Evolutionary conservation across 2,888 invertebrate genomes (phyloP), one percentile per base, ranked within the genome.

Genomic region (Orthonychiurus folsomi): DNA sequence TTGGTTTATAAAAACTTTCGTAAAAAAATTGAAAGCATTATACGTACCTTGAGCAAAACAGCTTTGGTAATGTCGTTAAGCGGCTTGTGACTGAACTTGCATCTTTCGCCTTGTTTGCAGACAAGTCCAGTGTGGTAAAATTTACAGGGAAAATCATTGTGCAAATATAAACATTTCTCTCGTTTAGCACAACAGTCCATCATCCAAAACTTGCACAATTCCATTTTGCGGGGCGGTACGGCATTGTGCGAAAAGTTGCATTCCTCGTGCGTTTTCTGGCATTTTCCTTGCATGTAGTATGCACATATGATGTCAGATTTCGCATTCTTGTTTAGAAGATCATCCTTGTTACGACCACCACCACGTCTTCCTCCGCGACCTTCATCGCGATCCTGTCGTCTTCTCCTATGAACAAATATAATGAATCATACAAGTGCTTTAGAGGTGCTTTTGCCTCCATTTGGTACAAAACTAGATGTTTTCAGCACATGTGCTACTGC

Each of bases 61-160:
- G 81, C 83, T 74, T 84, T 82, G 66, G 88, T 82, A 75, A 85
- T 85, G 67, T 93, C 93, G 60, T 84, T 85, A n/a, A 96, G 80
- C 0, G 91, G 89, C 73, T 86, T 86, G 77, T 97, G 96, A 27
- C 92, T 91, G 78, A 95, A 96, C 78, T 93, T 92, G 80, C 96
- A 97, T 66, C 87, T 86, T n/a, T 87, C 87, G 58, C 83, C 82
- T 48, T 81, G 83, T 69, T 84, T 83, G 78, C 95, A 95, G 61
- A 87, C 86, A 77, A 89, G 83, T 68, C 94, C 94, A 60, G 93
- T 89, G 77, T 97, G 95, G 79, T 87, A 94, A 80, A 88, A 95
- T 81, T 95, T 95, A 80, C 96, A 96, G 21, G 96, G 96, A 78
- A 94, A 96, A 77, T 95, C 94, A 74, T 88, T 85, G 80, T 96